A percentile compares a stretch with the other conserved stretches of the same genome.
phyloP scores from a whole-genome alignment of 2,888 invertebrate species.

The Euzophera pinguis region DNA sequence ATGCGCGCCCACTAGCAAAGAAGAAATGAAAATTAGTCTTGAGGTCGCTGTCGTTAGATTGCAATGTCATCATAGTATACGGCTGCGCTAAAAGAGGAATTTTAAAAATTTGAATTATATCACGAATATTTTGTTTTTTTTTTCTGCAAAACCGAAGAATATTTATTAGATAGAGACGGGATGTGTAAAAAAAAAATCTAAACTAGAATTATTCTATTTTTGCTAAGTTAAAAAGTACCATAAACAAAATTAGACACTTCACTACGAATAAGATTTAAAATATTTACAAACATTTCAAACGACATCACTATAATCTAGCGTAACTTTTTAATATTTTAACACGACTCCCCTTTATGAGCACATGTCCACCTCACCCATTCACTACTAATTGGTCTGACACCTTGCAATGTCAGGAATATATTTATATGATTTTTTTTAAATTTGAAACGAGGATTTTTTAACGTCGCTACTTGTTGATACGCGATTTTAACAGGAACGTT shows the following conservation, averaged over 20 bases:
- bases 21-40: too few relatives aligned
- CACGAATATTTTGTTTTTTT: too few relatives aligned
- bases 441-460: constrained; percentile 51
- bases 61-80: too few relatives aligned
- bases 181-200: too few relatives aligned
- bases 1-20: too few relatives aligned
- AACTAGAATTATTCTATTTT: not conserved
- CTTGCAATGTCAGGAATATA: constrained; percentile 41
- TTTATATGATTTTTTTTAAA: constrained; percentile 46
- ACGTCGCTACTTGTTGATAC: constrained; percentile 42
- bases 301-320: not conserved
- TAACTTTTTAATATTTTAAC: constrained; percentile 38
- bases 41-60: too few relatives aligned
- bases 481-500: constrained; percentile 37
- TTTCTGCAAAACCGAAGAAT: too few relatives aligned
- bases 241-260: not conserved
- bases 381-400: constrained; percentile 76
- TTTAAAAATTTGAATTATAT: too few relatives aligned
- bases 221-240: not conserved
- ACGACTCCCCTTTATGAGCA: constrained; percentile 47
- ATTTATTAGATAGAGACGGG: too few relatives aligned
- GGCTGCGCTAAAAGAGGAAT: too few relatives aligned
- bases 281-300: not conserved
- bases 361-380: constrained; percentile 63
- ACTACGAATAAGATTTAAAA: not conserved